These are phyloP conservation scores for Drosophila leontia DNA, from an alignment of 1,140 invertebrate species.

Conservation along the genomic window DNA sequence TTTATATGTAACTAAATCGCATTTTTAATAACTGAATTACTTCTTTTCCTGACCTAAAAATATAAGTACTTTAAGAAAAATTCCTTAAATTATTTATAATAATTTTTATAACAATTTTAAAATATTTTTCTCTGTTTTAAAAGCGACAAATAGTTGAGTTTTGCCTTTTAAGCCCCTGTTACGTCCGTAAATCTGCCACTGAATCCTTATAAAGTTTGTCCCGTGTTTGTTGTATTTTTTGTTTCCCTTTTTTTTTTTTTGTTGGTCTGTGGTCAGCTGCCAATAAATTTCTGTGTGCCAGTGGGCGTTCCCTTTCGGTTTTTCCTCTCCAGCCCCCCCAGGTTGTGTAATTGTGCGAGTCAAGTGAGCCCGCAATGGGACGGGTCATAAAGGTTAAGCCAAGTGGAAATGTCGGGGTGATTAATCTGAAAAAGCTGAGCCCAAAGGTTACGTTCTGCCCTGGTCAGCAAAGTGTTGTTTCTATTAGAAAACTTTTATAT, in stretches of 20 bases:
- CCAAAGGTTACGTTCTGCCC: conserved; percentile 28
- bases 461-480: conserved; percentile 27
- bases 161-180: conserved; percentile 23
- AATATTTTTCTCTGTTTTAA: neutral
- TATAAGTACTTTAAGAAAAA: no score
- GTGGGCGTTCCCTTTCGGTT: conserved; percentile 25
- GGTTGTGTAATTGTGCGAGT: conserved; percentile 65
- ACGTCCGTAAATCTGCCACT: conserved; percentile 58
- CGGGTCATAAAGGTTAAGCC: conserved; percentile 45
- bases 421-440: conserved; percentile 40
- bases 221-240: neutral
- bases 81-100: neutral
- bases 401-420: conserved; percentile 61
- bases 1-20: no score
- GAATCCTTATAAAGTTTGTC: conserved; percentile 54
- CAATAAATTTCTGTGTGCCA: conserved; percentile 61
- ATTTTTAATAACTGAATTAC: no score
- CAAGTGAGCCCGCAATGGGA: conserved; percentile 36
- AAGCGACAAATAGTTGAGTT: conserved; percentile 34
- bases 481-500: conserved; percentile 45
- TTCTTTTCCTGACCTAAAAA: no score
- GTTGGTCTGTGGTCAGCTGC: conserved; percentile 52
- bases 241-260: conserved; percentile 4
- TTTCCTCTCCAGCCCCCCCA: neutral
- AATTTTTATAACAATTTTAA: neutral